These are phyloP conservation scores for Nibea coibor DNA, from an alignment of 2,113 vertebrate species.

Conservation along the genomic window DNA sequence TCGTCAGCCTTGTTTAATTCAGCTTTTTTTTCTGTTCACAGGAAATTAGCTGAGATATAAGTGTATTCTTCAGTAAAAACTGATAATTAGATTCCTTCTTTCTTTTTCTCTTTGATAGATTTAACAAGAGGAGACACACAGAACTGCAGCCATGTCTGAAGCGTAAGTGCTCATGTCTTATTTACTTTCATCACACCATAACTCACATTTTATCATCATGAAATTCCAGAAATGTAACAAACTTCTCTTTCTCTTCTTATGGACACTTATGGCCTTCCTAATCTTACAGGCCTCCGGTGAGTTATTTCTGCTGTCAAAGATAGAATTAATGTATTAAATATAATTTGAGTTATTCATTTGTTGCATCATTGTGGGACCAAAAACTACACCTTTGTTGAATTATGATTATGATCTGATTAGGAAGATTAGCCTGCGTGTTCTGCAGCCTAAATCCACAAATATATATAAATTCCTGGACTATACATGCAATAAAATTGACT, in stretches of 20 bases:
- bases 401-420: too few species aligned
- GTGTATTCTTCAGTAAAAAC: neutral
- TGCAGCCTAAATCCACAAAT: neutral
- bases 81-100: neutral
- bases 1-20: neutral
- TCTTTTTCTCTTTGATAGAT: constrained; percentile 4
- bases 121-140: constrained; percentile 27
- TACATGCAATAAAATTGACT: neutral
- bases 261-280: neutral
- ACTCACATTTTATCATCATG: neutral
- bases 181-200: neutral
- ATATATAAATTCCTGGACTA: neutral
- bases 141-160: constrained; percentile 78
- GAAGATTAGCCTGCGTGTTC: neutral
- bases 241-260: constrained; percentile 31
- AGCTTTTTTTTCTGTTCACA: neutral
- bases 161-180: constrained; percentile 67
- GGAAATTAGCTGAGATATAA: neutral
- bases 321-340: neutral
- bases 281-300: constrained; percentile 59
- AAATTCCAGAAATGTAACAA: neutral
- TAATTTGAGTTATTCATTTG: neutral
- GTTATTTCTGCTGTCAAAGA: constrained; percentile 34
- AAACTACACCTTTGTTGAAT: neutral
- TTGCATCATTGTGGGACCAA: neutral